A percentile compares a stretch with the other conserved stretches of the same genome.
Conservation (phyloP, 2,888 invertebrate genomes). For the Idaea dimidiata region DNA sequence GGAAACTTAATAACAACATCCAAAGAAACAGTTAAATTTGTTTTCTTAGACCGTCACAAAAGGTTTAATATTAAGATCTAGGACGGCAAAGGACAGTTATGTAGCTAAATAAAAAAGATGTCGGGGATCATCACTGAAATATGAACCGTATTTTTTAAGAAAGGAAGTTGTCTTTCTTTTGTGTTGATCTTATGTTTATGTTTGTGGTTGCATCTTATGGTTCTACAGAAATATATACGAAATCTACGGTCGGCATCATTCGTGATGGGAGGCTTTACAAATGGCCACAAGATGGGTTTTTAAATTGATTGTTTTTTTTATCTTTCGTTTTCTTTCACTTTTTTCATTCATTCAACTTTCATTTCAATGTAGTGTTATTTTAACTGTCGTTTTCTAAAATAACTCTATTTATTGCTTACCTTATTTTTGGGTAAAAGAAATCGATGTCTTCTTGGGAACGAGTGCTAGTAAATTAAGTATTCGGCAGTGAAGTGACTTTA, state of each 20-base stretch:
- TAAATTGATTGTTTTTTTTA: neutral
- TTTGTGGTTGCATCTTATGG: slow-evolving; percentile 58
- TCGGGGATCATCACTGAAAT: slow-evolving; percentile 29
- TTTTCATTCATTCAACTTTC: no score
- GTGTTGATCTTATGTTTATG: slow-evolving; percentile 51
- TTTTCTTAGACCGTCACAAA: slow-evolving; percentile 23
- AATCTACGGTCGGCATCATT: slow-evolving; percentile 37
- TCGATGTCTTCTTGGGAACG: no score
- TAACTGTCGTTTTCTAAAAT: neutral
- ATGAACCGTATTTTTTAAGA: slow-evolving; percentile 53
- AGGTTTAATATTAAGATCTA: slow-evolving; percentile 38
- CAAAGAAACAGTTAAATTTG: neutral
- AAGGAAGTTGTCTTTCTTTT: slow-evolving; percentile 50
- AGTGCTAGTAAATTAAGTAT: no score
- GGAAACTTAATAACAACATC: neutral
- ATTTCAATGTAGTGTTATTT: neutral
- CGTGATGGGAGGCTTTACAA: slow-evolving; percentile 13
- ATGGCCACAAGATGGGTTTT: slow-evolving; percentile 7
- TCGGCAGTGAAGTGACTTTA: no score
- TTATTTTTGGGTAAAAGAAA: no score
- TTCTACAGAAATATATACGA: slow-evolving; percentile 5
- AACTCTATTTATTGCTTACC: neutral
- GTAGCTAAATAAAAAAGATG: slow-evolving; percentile 19
- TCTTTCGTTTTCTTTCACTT: neutral
- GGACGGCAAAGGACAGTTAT: slow-evolving; percentile 23